Evolutionary conservation across 2,113 vertebrate species (phyloP).

Genomic region (Corythornis cristatus): DNA sequence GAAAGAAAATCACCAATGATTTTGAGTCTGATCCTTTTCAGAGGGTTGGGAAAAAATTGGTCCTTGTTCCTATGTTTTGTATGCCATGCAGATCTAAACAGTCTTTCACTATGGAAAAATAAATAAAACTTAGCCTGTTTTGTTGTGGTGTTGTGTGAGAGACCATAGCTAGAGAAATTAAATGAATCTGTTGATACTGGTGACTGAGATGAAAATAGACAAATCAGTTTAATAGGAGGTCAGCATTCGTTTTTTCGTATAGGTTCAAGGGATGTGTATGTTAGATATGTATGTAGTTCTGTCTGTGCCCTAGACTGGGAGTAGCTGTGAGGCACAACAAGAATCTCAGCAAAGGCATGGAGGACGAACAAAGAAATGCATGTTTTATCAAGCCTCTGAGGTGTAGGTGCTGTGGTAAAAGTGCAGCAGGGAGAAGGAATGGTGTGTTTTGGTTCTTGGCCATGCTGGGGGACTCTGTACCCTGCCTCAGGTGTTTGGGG

Average conservation of each 20-base stretch:
- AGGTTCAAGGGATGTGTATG: neutral
- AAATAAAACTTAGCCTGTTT: neutral
- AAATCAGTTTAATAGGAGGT: neutral
- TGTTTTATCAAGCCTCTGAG: rapidly evolving
- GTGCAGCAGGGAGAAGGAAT: neutral
- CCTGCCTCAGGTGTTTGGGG: neutral
- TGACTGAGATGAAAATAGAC: neutral
- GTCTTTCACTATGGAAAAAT: too few relatives aligned
- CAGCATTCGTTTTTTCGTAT: neutral
- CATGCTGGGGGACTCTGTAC: rapidly evolving
- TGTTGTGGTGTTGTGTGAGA: neutral
- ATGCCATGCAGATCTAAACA: neutral
- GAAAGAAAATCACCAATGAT: neutral
- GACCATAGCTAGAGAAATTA: neutral
- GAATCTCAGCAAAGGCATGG: neutral
- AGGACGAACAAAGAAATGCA: neutral
- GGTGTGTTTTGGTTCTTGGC: rapidly evolving
- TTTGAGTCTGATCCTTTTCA: neutral
- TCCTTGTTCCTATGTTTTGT: neutral
- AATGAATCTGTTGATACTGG: neutral
- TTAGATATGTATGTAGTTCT: neutral
- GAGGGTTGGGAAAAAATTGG: neutral
- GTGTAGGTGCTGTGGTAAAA: neutral
- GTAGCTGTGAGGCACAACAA: neutral
- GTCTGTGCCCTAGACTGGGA: neutral